These are phyloP conservation scores for Drosophila demipolita DNA, from an alignment of 2,888 invertebrate species.

Conservation along the genomic window DNA sequence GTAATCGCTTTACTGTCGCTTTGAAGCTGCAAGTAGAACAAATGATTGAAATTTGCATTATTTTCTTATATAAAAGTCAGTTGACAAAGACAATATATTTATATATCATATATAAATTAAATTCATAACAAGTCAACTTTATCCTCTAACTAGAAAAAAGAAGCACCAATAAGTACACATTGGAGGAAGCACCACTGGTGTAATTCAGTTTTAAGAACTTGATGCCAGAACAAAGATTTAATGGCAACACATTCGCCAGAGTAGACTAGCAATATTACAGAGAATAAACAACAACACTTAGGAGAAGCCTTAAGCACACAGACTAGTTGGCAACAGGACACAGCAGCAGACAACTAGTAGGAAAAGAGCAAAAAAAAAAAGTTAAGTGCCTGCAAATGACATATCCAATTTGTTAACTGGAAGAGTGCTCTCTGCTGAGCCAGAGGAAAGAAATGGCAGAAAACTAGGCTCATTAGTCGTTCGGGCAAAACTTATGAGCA, in stretches of 20 bases:
- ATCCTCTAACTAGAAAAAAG: not conserved
- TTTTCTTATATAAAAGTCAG: conserved; percentile 12
- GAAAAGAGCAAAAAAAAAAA: conserved; percentile 3
- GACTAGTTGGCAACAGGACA: conserved; percentile 1
- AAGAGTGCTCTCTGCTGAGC: not conserved
- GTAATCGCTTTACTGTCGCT: conserved; percentile 45
- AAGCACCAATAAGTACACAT: not conserved
- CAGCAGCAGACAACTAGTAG: not conserved
- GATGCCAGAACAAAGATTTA: not conserved
- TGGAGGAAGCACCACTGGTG: not conserved
- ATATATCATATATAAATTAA: not conserved
- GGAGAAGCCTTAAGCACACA: conserved; percentile 10
- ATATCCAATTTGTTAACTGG: conserved; percentile 58
- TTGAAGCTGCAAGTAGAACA: conserved; percentile 42
- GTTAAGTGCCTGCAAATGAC: conserved; percentile 63
- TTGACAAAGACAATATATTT: not conserved
- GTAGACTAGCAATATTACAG: not conserved
- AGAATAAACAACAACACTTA: conserved; percentile 4
- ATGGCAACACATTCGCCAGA: conserved; percentile 1
- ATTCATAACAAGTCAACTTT: not conserved
- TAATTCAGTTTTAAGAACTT: not conserved
- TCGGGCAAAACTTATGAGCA: conserved; percentile 13
- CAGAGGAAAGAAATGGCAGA: conserved; percentile 4
- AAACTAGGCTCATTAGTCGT: conserved; percentile 59
- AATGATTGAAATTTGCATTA: conserved; percentile 43